A percentile compares a stretch with the other conserved stretches of the same genome.
Evolutionary conservation across 2,888 invertebrate genomes (phyloP).

Genomic region (Chymomyza caudatula): DNA sequence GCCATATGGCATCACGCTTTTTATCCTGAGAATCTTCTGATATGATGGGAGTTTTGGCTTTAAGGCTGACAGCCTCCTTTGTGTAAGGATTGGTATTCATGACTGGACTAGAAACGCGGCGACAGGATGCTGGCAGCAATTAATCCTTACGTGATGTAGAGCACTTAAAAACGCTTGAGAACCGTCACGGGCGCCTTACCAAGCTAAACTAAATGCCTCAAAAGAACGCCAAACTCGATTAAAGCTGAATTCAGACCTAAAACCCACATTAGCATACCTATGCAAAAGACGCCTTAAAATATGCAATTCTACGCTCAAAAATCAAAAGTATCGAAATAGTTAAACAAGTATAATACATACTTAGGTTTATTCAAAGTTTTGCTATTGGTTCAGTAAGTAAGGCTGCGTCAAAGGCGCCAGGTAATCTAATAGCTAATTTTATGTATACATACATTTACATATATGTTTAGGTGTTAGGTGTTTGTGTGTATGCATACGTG

Average conservation of each 20-base stretch:
- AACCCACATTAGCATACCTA: not conserved
- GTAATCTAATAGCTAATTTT: not conserved
- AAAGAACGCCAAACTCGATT: not conserved
- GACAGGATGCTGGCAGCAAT: not conserved
- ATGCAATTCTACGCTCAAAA: not conserved
- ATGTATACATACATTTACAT: not conserved
- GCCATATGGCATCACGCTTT: slow-evolving; percentile 85
- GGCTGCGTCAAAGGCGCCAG: not conserved
- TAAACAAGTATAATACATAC: not conserved
- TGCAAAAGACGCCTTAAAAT: not conserved
- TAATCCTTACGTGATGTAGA: not conserved
- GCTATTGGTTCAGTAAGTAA: no score
- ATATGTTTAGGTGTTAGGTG: not conserved
- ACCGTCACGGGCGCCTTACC: not conserved
- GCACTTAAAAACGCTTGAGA: not conserved
- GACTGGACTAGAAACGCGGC: no score
- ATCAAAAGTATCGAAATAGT: not conserved
- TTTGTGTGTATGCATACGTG: slow-evolving; percentile 6
- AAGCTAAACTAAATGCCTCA: not conserved
- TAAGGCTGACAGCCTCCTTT: not conserved
- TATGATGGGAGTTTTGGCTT: not conserved
- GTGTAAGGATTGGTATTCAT: not conserved
- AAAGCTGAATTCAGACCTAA: not conserved
- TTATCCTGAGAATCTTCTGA: slow-evolving; percentile 20
- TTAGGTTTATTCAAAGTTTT: not conserved